phyloP scores from a whole-genome alignment of 1,140 invertebrate species.

The Phenacoccus solenopsis region DNA sequence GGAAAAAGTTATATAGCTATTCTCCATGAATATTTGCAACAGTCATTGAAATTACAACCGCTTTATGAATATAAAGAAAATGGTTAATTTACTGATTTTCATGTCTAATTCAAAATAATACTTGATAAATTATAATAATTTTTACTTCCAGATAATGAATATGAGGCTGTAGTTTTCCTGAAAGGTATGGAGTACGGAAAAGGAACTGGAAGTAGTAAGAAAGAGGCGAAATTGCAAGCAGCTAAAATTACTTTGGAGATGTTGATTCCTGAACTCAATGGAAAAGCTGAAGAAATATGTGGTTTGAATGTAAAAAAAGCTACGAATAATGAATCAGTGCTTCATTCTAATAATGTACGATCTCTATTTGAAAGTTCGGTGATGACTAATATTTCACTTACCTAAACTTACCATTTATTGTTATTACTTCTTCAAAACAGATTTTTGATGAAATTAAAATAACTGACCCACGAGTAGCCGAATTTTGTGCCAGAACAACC shows the following conservation, averaged over 20 bases:
- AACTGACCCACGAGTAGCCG: conserved; percentile 82
- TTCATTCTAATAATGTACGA: not conserved
- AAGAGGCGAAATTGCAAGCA: conserved; percentile 86
- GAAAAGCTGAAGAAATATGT: conserved; percentile 31
- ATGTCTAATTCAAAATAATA: not conserved
- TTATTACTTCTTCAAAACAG: not conserved
- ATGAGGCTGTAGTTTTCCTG: conserved; percentile 83
- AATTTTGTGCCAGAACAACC: conserved; percentile 87
- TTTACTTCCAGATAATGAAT: conserved; percentile 31
- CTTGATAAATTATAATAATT: not conserved
- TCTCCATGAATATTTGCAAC: conserved; percentile 90
- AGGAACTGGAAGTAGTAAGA: conserved; percentile 87
- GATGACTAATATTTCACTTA: not conserved
- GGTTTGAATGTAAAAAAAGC: conserved; percentile 5
- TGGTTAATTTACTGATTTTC: conserved; percentile 35
- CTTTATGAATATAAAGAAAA: conserved; percentile 86
- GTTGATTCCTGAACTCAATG: conserved; percentile 84
- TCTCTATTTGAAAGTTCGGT: too few relatives aligned
- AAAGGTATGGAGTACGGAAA: conserved; percentile 84
- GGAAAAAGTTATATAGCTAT: conserved; percentile 89
- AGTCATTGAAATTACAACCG: conserved; percentile 83
- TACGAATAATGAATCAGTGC: not conserved
- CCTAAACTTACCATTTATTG: not conserved
- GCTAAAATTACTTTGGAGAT: conserved; percentile 80
- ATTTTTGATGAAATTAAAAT: conserved; percentile 91